Percentiles rank a stretch among this genome's conserved stretches.
phyloP scores from a whole-genome alignment of 1,140 invertebrate species.

The Pseudomyrmex concolor region DNA sequence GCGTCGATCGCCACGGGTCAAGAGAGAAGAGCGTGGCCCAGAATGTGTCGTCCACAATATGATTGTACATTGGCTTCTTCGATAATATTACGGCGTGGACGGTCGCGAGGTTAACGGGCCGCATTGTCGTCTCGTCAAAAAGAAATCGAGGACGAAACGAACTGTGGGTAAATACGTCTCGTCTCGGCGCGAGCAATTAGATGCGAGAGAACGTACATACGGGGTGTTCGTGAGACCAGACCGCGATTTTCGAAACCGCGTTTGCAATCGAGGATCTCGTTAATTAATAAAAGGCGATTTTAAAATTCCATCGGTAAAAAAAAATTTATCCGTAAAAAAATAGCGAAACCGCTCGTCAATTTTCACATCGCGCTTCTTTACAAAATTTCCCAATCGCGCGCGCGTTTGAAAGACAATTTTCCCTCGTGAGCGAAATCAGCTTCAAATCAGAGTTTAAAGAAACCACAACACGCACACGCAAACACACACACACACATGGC shows the following conservation, averaged over 20 bases:
- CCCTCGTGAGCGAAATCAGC: background rate
- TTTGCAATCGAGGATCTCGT: too few relatives aligned
- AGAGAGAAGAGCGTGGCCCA: slow-evolving; percentile 68
- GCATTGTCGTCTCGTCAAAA: slow-evolving; percentile 72
- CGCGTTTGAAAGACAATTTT: too few relatives aligned
- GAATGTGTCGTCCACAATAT: slow-evolving; percentile 69
- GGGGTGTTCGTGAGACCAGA: slow-evolving; percentile 28
- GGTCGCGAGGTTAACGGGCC: slow-evolving; percentile 74
- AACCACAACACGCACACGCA: background rate
- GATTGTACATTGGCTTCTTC: slow-evolving; percentile 73
- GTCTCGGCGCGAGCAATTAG: slow-evolving; percentile 63
- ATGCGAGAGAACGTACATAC: slow-evolving; percentile 34
- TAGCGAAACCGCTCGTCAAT: background rate
- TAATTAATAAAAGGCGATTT: background rate
- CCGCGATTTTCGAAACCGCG: too few relatives aligned
- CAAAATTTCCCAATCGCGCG: too few relatives aligned
- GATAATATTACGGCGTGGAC: slow-evolving; percentile 72
- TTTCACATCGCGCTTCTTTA: background rate
- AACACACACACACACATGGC: background rate
- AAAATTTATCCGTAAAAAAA: background rate
- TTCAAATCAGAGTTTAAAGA: background rate
- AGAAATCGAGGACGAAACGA: slow-evolving; percentile 75
- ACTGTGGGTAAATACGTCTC: slow-evolving; percentile 72
- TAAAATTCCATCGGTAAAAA: background rate
- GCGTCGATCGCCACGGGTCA: slow-evolving; percentile 69